Conservation (phyloP, 2,888 invertebrate species). For the Cacoxenus indagator region DNA sequence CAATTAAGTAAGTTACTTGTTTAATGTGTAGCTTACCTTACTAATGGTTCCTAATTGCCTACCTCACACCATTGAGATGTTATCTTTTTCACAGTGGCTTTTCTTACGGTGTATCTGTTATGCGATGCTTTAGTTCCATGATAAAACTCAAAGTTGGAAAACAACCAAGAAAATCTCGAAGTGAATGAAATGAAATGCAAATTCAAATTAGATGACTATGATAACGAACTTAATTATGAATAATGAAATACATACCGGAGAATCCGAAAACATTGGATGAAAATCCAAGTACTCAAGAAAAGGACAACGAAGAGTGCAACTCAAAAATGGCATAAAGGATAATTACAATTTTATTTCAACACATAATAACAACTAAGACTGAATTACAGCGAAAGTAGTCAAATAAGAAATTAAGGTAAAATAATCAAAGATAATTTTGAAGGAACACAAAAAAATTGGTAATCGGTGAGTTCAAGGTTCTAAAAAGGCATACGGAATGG, state of each 20-base stretch:
- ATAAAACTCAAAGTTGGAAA: slow-evolving; percentile 50
- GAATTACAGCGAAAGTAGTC: slow-evolving; percentile 24
- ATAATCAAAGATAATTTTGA: slow-evolving; percentile 40
- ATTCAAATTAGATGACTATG: background rate
- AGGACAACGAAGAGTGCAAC: background rate
- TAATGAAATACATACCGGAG: background rate
- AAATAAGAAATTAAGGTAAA: slow-evolving; percentile 29
- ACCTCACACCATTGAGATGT: slow-evolving; percentile 70
- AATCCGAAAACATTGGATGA: too few species aligned
- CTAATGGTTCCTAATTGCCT: slow-evolving; percentile 72
- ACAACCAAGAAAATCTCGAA: slow-evolving; percentile 29
- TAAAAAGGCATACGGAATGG: slow-evolving; percentile 71
- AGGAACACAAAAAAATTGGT: slow-evolving; percentile 36
- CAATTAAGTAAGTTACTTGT: slow-evolving; percentile 50
- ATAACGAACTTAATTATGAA: slow-evolving; percentile 1
- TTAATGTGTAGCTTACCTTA: slow-evolving; percentile 72
- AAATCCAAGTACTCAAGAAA: background rate
- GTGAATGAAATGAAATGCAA: slow-evolving; percentile 21
- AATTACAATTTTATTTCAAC: slow-evolving; percentile 6
- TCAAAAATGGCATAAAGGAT: background rate
- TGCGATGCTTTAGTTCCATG: slow-evolving; percentile 63
- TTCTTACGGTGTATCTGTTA: slow-evolving; percentile 36
- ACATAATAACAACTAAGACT: slow-evolving; percentile 24
- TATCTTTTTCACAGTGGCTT: slow-evolving; percentile 39
- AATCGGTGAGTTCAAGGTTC: slow-evolving; percentile 59